Base-by-base conservation (phyloP, 2,113 vertebrate species). In the Dendrocopos noguchii region DNA sequence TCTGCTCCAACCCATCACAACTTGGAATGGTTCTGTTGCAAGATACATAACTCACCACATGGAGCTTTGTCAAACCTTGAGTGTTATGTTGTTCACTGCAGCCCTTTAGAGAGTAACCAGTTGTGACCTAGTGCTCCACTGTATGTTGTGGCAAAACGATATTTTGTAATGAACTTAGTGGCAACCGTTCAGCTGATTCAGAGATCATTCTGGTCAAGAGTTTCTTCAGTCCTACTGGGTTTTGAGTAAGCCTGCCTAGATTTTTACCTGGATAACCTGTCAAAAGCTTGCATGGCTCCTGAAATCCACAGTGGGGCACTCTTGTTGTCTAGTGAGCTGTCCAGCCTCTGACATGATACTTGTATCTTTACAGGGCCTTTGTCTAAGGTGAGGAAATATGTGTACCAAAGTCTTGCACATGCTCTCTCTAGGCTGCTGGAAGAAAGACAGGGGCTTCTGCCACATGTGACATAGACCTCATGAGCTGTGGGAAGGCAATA, bases 301-400 rank as follows among this genome's bases (percentile, higher is more conserved):
- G 28, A 81, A 82, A 47, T 53, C 28, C 24, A 60, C 11, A 10
- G 15, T 8, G 10, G 33, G n/a, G 5, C 12, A 61, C 12, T 36
- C 18, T 3, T 56, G 60, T 47, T 11, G 4, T 29, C 6, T 15
- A 15, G 5, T 3, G 9, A 24, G 17, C 7, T 28, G 25, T 34
- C 1, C 5, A 73, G 25, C 12, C 18, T 78, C 17, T 66, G 53
- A 60, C 1, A 0, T 27, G 16, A 4, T 17, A 25, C 0, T 0
- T 60, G 31, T 18, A 46, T 53, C 44, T 24, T 50, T 61, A 31
- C 6, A 28, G 7, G 33, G 7, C 25, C 56, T 67, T 67, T 61
- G 60, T 27, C 21, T 61, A 34, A 9, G 9, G 10, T 42, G 25
- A 63, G 18, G 21, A 31, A 83, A 42, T 61, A 28, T 1, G 3